Conservation (phyloP, 2,113 vertebrate genomes). For the Ictalurus punctatus region DNA sequence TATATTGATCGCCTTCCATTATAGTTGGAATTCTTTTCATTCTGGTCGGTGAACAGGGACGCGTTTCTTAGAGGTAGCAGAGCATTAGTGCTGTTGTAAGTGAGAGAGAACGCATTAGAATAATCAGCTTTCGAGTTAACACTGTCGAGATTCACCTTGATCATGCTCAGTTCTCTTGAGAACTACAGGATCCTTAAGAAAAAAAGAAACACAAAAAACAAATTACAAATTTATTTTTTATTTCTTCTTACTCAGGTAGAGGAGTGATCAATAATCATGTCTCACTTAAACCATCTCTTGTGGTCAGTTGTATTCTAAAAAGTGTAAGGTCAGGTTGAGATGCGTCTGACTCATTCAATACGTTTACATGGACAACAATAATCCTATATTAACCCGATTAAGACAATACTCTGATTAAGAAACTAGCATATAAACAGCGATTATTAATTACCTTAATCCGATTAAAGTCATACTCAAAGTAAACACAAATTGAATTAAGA, state of each 20-base stretch:
- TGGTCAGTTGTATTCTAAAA: not conserved
- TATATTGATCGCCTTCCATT: slow-evolving; percentile 22
- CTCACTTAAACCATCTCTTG: not conserved
- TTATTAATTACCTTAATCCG: too few relatives aligned
- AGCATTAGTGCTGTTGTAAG: not conserved
- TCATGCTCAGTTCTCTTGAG: not conserved
- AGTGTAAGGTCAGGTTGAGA: not conserved
- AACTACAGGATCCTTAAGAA: not conserved
- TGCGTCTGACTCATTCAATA: too few relatives aligned
- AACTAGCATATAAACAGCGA: too few relatives aligned
- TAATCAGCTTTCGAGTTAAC: not conserved
- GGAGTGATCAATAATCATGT: not conserved
- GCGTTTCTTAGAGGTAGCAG: not conserved
- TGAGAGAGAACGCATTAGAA: not conserved
- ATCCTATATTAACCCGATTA: too few relatives aligned
- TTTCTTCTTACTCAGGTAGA: not conserved
- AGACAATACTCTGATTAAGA: too few relatives aligned
- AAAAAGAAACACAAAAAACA: not conserved
- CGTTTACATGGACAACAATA: too few relatives aligned
- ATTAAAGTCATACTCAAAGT: too few relatives aligned
- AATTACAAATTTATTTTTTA: not conserved
- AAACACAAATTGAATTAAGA: too few relatives aligned
- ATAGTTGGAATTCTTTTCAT: slow-evolving; percentile 23
- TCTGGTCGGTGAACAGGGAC: not conserved
- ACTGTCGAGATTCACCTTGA: not conserved